Conservation (phyloP, 2,797 vertebrate genomes). For the Rhinella marina region DNA sequence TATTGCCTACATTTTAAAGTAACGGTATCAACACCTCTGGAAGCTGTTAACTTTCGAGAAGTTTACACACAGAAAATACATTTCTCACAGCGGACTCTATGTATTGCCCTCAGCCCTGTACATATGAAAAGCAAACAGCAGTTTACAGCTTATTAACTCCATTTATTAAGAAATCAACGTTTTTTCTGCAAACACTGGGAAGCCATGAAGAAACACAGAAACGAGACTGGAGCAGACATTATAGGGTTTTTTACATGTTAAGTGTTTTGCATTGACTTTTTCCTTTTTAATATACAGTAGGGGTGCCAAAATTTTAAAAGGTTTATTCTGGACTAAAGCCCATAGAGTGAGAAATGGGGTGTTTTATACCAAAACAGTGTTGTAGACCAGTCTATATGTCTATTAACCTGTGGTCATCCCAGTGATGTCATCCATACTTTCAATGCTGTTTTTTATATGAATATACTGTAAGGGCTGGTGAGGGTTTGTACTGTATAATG, state of each 20-base stretch:
- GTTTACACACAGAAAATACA: background rate
- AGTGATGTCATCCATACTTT: conserved; percentile 45
- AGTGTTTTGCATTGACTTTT: conserved; percentile 40
- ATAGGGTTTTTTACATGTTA: conserved; percentile 28
- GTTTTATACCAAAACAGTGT: conserved; percentile 44
- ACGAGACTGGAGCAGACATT: background rate
- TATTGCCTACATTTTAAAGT: background rate
- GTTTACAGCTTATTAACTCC: conserved; percentile 37
- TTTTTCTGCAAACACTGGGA: background rate
- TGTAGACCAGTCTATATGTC: conserved; percentile 27
- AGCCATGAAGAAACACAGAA: conserved; percentile 9
- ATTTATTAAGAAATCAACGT: conserved; percentile 31
- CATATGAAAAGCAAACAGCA: background rate
- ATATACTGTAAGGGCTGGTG: background rate
- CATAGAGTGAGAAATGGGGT: conserved; percentile 44
- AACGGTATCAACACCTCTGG: background rate
- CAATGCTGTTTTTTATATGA: background rate
- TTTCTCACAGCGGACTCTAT: background rate
- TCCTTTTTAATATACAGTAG: conserved; percentile 24
- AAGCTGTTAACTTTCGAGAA: background rate
- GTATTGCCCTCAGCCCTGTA: background rate
- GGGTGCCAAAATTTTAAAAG: conserved; percentile 55
- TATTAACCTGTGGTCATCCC: conserved; percentile 49
- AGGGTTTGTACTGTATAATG: background rate
- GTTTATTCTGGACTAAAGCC: conserved; percentile 54